Evolutionary conservation across 1,140 invertebrate genomes (phyloP).

Genomic region (Caerostris darwini): DNA sequence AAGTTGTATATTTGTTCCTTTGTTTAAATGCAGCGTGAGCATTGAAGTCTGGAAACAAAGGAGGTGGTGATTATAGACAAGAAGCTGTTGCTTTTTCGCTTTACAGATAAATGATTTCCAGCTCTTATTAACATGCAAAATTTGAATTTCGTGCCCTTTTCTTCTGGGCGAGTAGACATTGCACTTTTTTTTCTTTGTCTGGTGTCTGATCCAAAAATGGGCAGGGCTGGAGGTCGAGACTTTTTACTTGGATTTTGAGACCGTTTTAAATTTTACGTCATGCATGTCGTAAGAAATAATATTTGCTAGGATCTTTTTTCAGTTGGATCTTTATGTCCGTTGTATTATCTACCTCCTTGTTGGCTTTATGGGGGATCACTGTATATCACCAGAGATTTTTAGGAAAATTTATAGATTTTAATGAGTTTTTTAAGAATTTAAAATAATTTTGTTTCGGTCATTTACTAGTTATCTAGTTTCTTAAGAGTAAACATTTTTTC

Average conservation of each 20-base stretch:
- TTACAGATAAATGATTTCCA: not conserved
- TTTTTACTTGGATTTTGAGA: not conserved
- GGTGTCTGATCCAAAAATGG: not conserved
- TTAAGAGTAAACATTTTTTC: no score
- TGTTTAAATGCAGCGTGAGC: not conserved
- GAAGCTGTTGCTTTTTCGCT: not conserved
- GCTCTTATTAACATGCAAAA: constrained; percentile 27
- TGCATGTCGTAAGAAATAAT: no score
- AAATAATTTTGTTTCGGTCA: no score
- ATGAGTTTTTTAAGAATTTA: no score
- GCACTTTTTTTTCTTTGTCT: not conserved
- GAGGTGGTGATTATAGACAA: not conserved
- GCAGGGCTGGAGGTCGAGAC: not conserved
- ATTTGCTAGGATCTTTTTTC: no score
- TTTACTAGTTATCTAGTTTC: no score
- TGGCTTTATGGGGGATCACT: no score
- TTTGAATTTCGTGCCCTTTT: not conserved
- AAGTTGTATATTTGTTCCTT: not conserved
- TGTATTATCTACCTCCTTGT: no score
- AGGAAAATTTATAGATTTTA: no score
- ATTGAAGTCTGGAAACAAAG: not conserved
- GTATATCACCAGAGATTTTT: no score
- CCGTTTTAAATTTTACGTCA: no score
- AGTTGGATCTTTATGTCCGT: no score
- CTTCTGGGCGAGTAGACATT: not conserved